Evolutionary conservation across 92 coral and sea anemone genomes (phyloP), one percentile per base, ranked within the genome.

Genomic region (Ricordea florida): DNA sequence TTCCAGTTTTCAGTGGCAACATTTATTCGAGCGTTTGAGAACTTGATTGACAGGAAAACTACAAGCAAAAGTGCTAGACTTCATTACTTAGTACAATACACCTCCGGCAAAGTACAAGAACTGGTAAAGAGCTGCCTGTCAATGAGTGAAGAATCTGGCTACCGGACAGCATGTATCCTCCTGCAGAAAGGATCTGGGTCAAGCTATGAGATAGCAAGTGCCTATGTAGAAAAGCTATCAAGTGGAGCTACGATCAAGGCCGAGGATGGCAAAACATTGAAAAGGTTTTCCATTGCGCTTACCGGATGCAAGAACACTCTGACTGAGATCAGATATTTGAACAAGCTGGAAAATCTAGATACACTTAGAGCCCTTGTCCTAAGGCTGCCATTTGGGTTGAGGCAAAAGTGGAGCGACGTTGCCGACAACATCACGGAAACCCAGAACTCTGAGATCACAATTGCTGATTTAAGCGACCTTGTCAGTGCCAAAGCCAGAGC

Each of bases 301-400:
- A 76, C 66, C 28, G 43, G 83, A 27, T 76, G 83, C 43, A 63
- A 64, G 30, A 76, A 64, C 66, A 64, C n/a, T n/a, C n/a, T n/a
- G n/a, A n/a, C n/a, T n/a, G n/a, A n/a, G n/a, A n/a, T n/a, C 38
- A 67, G 90, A 34, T 85, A 55, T 40, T 41, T 79, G 42, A 62
- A 43, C 43, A 86, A 86, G 50, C 58, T 86, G 62, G 86, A 86
- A 40, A 81, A 86, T 63, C 86, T 71, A 0, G 90, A 85, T 25
- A 80, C 78, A 8, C 47, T 85, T 29, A 55, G 32, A 28, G 57
- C 41, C 59, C 48, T 78, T 32, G 41, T 69, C 3, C 56, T 76
- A 8, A 47, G 85, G 36, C 71, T 71, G 11, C 87, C 84, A 4
- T 86, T 46, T 65, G 74, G 80, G 8, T 38, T 77, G 53, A 51